A percentile compares a stretch with the other conserved stretches of the same genome.
phyloP scores from a whole-genome alignment of 2,888 invertebrate genomes.

The Dione vanillae region DNA sequence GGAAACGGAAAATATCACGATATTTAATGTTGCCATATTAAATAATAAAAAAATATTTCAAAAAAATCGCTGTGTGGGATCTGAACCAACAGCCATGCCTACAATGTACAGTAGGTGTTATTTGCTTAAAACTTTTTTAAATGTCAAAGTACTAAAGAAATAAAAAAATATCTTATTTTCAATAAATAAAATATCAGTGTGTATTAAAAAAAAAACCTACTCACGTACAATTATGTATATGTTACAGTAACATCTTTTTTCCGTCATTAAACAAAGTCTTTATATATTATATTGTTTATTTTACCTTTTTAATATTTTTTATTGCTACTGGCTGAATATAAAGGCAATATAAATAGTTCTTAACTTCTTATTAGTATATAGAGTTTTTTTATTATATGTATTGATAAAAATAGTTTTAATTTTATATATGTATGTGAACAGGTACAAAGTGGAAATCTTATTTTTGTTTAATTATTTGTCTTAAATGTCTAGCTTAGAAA shows the following conservation, averaged over 20 bases:
- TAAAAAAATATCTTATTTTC: slow-evolving; percentile 8
- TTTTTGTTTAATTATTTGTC: no score
- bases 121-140: not conserved
- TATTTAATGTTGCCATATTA: not conserved
- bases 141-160: not conserved
- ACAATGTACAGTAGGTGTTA: slow-evolving; percentile 12
- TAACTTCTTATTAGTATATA: no score
- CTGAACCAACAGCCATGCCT: not conserved
- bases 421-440: no score
- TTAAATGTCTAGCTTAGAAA: no score
- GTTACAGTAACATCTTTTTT: not conserved
- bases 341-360: no score
- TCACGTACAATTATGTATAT: not conserved
- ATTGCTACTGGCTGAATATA: no score
- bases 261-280: not conserved
- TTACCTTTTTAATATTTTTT: not conserved
- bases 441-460: no score
- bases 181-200: not conserved
- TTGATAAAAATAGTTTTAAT: no score
- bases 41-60: not conserved
- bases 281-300: not conserved
- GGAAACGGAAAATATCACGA: not conserved
- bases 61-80: not conserved
- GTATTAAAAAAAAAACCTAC: not conserved
- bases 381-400: no score